These are phyloP conservation scores for Polydesmus complanatus DNA, from an alignment of 2,888 invertebrate species.

Conservation along the genomic window DNA sequence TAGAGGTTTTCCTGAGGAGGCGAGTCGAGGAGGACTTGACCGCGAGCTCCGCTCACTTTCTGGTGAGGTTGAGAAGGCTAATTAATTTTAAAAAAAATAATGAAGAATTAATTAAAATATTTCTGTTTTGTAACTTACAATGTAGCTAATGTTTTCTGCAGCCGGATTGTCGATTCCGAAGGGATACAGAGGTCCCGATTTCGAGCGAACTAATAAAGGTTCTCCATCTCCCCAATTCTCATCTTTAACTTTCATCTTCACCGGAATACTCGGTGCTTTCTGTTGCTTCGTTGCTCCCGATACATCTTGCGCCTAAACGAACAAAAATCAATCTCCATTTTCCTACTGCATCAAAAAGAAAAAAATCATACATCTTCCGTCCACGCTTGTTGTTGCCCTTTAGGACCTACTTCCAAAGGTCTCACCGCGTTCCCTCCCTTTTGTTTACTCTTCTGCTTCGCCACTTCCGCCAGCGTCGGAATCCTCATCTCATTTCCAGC, in stretches of 20 bases:
- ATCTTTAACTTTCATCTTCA: too few species aligned
- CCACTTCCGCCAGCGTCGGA: constrained; percentile 6
- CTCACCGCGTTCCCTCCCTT: neutral
- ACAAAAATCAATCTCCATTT: too few species aligned
- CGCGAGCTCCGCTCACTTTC: constrained; percentile 12
- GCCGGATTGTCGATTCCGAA: constrained; percentile 17
- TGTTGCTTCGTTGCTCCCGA: neutral
- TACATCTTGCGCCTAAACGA: neutral
- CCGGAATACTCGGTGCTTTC: too few species aligned
- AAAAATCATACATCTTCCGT: too few species aligned
- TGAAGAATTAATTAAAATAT: too few species aligned
- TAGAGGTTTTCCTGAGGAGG: neutral
- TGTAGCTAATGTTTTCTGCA: constrained; percentile 10
- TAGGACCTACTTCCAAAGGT: neutral
- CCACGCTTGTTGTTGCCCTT: constrained; percentile 9
- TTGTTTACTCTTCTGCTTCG: neutral
- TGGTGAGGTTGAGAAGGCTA: constrained; percentile 17
- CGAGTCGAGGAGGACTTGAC: constrained; percentile 9
- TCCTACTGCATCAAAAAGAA: too few species aligned
- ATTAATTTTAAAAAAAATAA: too few species aligned
- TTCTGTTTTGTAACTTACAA: constrained; percentile 9
- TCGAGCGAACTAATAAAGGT: constrained; percentile 14
- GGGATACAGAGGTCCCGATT: constrained; percentile 13
- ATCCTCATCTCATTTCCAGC: constrained; percentile 3
- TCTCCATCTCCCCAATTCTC: constrained; percentile 15